Base-by-base conservation (phyloP, 2,888 invertebrate genomes). In the Omphaloscelis lunosa region DNA sequence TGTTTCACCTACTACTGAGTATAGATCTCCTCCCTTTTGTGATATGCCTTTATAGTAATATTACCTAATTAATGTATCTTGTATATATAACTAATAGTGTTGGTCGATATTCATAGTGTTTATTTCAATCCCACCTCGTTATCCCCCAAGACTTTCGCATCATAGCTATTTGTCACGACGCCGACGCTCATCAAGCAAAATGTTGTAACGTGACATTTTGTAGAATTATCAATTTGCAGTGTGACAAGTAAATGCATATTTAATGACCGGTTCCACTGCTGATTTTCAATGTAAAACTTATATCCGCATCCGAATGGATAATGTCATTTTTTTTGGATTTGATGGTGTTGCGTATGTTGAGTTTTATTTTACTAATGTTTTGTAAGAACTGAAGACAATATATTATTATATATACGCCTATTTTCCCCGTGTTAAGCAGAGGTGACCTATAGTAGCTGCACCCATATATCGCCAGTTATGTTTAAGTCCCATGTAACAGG, bases 171-270 rank as follows among this genome's bases (percentile, higher is more conserved):
- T 62, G 65, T 70, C 79, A 72, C 66, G 75, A 61, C n/a, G 20
- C 39, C n/a, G 56, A 27, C 68, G 48, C 77, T 84, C 84, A 84
- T 84, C 77, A 77, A 67, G 67, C 61, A 66, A 27, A 62, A 71
- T 82, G 79, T 83, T 72, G 73, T 79, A 80, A 80, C 76, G 23
- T 67, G 82, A 75, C 80, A 80, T 86, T 87, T 84, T 75, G 77
- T 77, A 62, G 62, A 80, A 85, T 85, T 82, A 85, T 79, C 87
- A 86, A 84, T 87, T 85, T 83, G 65, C 70, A 65, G 53, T 84
- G 77, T 79, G 82, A 82, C 84, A 77, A 68, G 80, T 78, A 80
- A 86, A 86, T 86, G 86, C 41, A 67, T 72, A 84, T 86, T 75
- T 84, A 86, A 86, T 86, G 80, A 69, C n/a, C 34, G 53, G 77